Conservation (phyloP, 2,888 invertebrate genomes). For the Chydorus sphaericus region DNA sequence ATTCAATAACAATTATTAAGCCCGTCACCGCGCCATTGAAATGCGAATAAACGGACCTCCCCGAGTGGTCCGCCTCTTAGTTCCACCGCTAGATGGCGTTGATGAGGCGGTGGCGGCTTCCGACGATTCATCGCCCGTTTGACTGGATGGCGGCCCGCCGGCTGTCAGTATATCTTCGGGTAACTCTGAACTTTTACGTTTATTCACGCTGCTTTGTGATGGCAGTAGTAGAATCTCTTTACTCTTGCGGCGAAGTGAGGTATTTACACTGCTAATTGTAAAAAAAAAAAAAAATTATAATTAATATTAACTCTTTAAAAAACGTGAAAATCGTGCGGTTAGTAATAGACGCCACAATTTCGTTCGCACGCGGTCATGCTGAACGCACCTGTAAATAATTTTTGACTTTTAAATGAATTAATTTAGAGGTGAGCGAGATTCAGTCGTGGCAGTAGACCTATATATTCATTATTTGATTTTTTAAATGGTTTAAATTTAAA, state of each 20-base stretch:
- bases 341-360: too few species aligned
- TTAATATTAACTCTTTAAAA: not conserved
- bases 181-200: conserved; percentile 13
- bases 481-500: not conserved
- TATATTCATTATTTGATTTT: too few species aligned
- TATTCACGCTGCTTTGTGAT: not conserved
- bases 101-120: not conserved
- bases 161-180: not conserved
- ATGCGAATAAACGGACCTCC: conserved; percentile 11
- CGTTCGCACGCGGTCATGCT: too few species aligned
- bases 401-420: too few species aligned
- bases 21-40: conserved; percentile 7
- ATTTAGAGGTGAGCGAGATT: too few species aligned
- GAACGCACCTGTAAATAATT: too few species aligned
- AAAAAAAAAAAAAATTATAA: not conserved
- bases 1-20: not conserved
- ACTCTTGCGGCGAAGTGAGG: not conserved
- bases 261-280: not conserved
- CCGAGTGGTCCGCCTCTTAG: not conserved
- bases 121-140: not conserved
- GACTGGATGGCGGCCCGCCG: too few species aligned
- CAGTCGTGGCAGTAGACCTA: too few species aligned
- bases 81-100: not conserved
- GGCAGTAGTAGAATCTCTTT: too few species aligned
- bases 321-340: too few species aligned